Evolutionary conservation across 2,797 vertebrate species (phyloP).

Genomic region (Lophura swinhoii): DNA sequence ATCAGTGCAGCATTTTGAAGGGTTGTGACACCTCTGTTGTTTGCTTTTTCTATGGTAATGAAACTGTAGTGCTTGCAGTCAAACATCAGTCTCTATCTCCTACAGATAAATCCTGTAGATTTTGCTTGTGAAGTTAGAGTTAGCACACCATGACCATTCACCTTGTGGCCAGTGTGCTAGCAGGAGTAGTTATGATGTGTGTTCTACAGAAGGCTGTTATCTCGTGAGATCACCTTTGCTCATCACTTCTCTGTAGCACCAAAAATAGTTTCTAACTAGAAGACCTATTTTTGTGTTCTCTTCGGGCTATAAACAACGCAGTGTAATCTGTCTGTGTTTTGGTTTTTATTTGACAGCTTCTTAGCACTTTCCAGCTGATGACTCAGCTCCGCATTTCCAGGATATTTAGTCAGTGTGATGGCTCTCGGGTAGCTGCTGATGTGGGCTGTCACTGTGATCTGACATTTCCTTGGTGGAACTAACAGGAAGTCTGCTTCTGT

Average conservation of each 20-base stretch:
- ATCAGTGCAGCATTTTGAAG: not conserved
- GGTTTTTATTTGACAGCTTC: constrained; percentile 46
- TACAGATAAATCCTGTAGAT: not conserved
- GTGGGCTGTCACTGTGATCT: constrained; percentile 36
- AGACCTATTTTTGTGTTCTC: not conserved
- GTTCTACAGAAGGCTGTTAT: not conserved
- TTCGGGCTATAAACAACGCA: constrained; percentile 9
- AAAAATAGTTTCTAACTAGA: not conserved
- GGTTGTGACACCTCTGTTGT: not conserved
- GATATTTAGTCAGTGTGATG: constrained; percentile 38
- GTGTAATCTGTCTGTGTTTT: not conserved
- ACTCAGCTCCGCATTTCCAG: constrained; percentile 15
- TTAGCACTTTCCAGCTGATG: constrained; percentile 65
- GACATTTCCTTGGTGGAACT: constrained; percentile 38
- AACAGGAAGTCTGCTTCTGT: constrained; percentile 12
- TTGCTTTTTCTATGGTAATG: not conserved
- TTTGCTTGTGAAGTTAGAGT: not conserved
- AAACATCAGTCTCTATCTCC: not conserved
- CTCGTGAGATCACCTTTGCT: not conserved
- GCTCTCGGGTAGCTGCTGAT: constrained; percentile 17
- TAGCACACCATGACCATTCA: not conserved
- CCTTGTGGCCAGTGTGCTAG: not conserved
- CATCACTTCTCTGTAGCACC: not conserved
- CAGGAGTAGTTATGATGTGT: not conserved
- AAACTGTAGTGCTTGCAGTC: not conserved